Evolutionary conservation across 2,888 invertebrate species (phyloP), one percentile per base, ranked within the genome.

Genomic region (Zhengitettix transpicula): DNA sequence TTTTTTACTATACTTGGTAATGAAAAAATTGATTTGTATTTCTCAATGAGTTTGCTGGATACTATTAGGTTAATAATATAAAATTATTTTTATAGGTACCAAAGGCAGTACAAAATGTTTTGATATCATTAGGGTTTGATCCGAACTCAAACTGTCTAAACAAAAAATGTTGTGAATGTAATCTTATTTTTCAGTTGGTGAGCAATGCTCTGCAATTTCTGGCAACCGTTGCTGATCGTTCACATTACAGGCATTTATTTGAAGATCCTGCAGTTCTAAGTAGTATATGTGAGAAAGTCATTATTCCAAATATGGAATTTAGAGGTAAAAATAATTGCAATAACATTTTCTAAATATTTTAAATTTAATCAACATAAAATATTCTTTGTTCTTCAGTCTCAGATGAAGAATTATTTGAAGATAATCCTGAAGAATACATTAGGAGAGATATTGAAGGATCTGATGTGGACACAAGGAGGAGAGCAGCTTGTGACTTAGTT

Each of bases 221-320:
- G 51, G 90, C 95, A 0, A 89, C 91, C 57, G 93, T 99, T 10
- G 97, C 96, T 0, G 94, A 95, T 70, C 83, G 95, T 66, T 81
- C 84, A 52, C 88, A 87, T 64, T 94, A 97, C 72, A 85, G 91
- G 65, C 78, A 82, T 65, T 74, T 98, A 42, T 99, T 99, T 71
- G 91, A 94, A 71, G 89, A 91, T 71, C 85, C 89, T 0, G 81
- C 81, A 56, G 90, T 90, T 5, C 78, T 98, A 9, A 86, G 88
- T 65, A 89, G 85, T 67, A 95, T 97, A 65, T 98, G 97, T 72
- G 94, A 98, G 71, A 95, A 95, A 73, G 93, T 99, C n/a, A 90
- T 99, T 67, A 93, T 99, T 68, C 97, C 98, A 0, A 99, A 98
- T 71, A 89, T 99, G 82, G 89, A 95, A 73, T 94, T 99, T 66